These are phyloP conservation scores for Drosophila pegasa DNA, from an alignment of 2,888 invertebrate genomes.

Conservation along the genomic window DNA sequence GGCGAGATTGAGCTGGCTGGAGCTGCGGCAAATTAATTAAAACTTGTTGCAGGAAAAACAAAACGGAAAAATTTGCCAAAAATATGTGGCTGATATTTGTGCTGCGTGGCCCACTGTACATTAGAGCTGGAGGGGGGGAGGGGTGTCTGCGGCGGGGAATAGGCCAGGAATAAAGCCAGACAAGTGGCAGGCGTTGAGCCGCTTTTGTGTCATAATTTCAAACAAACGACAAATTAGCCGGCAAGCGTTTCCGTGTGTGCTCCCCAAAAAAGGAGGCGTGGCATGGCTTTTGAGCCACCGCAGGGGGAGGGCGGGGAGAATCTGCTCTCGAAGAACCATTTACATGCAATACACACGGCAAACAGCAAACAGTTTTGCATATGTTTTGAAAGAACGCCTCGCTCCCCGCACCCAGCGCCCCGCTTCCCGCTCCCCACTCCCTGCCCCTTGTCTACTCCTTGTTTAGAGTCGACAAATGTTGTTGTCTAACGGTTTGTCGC, in stretches of 20 bases:
- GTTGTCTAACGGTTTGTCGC: constrained; percentile 77
- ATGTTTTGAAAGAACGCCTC: constrained; percentile 58
- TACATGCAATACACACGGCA: constrained; percentile 64
- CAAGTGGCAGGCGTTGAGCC: constrained; percentile 54
- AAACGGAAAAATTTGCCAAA: constrained; percentile 33
- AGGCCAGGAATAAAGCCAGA: constrained; percentile 19
- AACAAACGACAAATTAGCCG: constrained; percentile 74
- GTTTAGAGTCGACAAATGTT: constrained; percentile 46
- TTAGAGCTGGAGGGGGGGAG: neutral
- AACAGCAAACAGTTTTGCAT: constrained; percentile 73
- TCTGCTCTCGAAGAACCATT: constrained; percentile 59
- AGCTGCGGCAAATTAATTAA: constrained; percentile 78
- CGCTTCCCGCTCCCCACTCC: neutral
- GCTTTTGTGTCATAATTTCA: constrained; percentile 73
- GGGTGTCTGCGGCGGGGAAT: neutral
- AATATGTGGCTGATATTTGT: constrained; percentile 50
- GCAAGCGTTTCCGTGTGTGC: constrained; percentile 52
- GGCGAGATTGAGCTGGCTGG: constrained; percentile 35
- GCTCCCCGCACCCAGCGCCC: neutral
- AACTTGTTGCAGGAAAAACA: constrained; percentile 69
- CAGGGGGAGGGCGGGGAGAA: constrained; percentile 8
- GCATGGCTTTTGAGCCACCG: neutral
- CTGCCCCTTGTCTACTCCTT: neutral
- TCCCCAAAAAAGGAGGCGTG: neutral
- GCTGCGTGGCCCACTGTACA: constrained; percentile 32